Percentiles rank a stretch among this genome's conserved stretches.
These are phyloP conservation scores for Meda fulgida DNA, from an alignment of 2,797 vertebrate genomes.

Conservation along the genomic window DNA sequence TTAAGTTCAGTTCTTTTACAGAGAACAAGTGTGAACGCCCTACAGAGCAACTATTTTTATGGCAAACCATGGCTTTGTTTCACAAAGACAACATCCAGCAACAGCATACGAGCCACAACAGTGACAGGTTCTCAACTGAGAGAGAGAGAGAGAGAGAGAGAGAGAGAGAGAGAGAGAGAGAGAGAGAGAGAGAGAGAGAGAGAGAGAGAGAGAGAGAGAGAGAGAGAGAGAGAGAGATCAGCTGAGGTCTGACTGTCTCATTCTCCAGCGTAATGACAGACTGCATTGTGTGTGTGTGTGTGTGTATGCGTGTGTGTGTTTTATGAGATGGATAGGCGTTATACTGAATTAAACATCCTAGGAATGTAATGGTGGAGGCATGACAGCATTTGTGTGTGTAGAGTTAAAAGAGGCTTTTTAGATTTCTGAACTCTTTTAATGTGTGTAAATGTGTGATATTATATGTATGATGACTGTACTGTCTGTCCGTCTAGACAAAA, in stretches of 20 bases:
- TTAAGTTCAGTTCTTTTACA: not conserved
- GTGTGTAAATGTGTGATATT: not conserved
- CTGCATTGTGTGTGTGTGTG: conserved; percentile 63
- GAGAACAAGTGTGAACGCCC: not conserved
- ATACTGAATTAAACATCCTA: not conserved
- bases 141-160: no score
- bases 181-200: no score
- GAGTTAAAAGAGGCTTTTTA: not conserved
- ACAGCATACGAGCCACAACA: not conserved
- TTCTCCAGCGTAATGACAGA: conserved; percentile 67
- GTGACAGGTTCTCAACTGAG: not conserved
- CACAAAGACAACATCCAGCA: not conserved
- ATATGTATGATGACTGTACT: not conserved
- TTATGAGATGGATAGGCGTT: not conserved
- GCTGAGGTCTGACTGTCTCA: conserved; percentile 66
- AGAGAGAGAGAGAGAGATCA: conserved; percentile 52
- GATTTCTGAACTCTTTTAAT: not conserved
- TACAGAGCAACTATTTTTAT: not conserved
- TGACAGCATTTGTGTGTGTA: not conserved
- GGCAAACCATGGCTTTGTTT: not conserved
- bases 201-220: no score
- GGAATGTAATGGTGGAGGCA: not conserved
- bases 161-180: not conserved
- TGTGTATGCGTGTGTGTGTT: conserved; percentile 12
- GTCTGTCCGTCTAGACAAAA: conserved; percentile 17